A percentile compares a stretch with the other conserved stretches of the same genome.
phyloP scores from a whole-genome alignment of 2,113 vertebrate genomes.

The Theristicus caerulescens region DNA sequence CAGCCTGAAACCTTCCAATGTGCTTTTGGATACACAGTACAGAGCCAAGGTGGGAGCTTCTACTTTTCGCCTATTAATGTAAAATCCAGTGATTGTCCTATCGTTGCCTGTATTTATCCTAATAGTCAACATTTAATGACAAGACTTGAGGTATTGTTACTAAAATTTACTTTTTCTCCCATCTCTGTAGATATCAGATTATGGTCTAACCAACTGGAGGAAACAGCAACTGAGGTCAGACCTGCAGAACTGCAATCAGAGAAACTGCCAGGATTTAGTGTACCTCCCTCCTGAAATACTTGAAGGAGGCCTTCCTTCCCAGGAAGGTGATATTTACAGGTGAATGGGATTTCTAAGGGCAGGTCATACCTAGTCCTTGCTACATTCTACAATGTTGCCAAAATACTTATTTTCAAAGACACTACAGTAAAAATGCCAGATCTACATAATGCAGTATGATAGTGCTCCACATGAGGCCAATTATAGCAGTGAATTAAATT shows the following conservation, averaged over 20 bases:
- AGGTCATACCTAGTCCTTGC: background rate
- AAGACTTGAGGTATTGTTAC: background rate
- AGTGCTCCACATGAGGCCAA: background rate
- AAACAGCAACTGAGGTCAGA: background rate
- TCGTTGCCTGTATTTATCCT: background rate
- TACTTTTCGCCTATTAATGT: background rate
- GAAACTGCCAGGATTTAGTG: slow-evolving; percentile 35
- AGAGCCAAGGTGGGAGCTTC: slow-evolving; percentile 71
- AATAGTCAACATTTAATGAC: background rate
- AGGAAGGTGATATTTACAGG: slow-evolving; percentile 70
- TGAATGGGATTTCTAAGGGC: background rate
- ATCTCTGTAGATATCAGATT: slow-evolving; percentile 54
- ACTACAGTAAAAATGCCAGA: background rate
- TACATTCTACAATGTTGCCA: background rate
- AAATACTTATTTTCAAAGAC: background rate
- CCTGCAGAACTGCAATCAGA: slow-evolving; percentile 2
- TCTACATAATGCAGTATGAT: background rate
- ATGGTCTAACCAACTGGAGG: slow-evolving; percentile 38
- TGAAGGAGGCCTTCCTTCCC: slow-evolving; percentile 35
- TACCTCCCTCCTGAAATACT: slow-evolving; percentile 64
- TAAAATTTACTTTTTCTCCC: background rate
- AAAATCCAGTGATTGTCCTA: background rate
- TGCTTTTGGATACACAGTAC: slow-evolving; percentile 71
- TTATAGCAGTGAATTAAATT: background rate
- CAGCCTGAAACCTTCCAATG: slow-evolving; percentile 73